Evolutionary conservation across 2,888 invertebrate species (phyloP), one percentile per base, ranked within the genome.

Genomic region (Hydropsyche betteni): DNA sequence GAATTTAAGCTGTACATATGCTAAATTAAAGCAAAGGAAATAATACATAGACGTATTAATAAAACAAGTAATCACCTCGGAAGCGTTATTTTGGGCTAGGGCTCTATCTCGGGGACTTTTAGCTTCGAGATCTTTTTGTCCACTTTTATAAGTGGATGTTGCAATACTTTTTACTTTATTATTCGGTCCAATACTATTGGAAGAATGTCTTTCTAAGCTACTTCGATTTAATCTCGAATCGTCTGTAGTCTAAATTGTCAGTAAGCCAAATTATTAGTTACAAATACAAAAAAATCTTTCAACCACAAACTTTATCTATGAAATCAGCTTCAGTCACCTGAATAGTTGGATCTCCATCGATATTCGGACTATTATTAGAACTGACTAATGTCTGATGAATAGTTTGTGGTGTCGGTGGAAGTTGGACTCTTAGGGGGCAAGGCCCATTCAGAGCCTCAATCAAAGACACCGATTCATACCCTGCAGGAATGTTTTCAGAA

Each of bases 381-480:
- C 81, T 80, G 76, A 80, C 75, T 75, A 87, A 83, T 12, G 80
- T 75, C 34, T 78, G 77, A 55, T 77, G 79, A 53, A 69, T 71
- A 14, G 78, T 69, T 71, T 80, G 78, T 44, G 86, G 84, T 79
- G 86, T 84, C 6, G 86, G 84, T 14, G 85, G 83, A 16, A 82
- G 81, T 50, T 83, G 81, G 72, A 83, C 83, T 80, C 89, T 87
- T 71, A 89, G 88, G 51, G 88, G 87, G 81, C 90, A 93, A 6
- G 97, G 97, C 0, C 98, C 98, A 86, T 98, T 98, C 74, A 98
- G 88, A 4, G 98, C 98, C 87, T 98, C 98, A 80, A 98, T 94
- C 73, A 98, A 88, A 0, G 98, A 95, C 73, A 98, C 95, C 38
- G 96, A 93, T 86, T 97, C 95, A 85, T 97, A 98, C 0, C 98